Conservation (phyloP, 2,888 invertebrate genomes). For the Graphium colonna region DNA sequence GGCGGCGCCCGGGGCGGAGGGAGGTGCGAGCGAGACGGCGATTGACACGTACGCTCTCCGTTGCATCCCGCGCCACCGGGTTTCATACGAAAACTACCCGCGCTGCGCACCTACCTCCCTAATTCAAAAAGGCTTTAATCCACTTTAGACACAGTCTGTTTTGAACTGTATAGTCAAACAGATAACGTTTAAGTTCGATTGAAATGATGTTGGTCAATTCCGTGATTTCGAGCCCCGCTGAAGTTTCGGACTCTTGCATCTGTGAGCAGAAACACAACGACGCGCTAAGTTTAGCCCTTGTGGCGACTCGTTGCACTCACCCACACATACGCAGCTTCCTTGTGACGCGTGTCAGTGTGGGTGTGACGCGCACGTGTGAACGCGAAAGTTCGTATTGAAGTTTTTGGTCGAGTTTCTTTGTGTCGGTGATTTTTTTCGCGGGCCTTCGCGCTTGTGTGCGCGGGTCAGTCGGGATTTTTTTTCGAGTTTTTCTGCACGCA, state of each 20-base stretch:
- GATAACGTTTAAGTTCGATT: conserved; percentile 8
- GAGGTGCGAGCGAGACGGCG: conserved; percentile 54
- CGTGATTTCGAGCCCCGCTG: conserved; percentile 35
- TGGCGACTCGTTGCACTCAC: conserved; percentile 59
- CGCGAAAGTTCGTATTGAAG: conserved; percentile 74
- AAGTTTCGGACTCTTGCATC: conserved; percentile 72
- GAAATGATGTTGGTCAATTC: conserved; percentile 27
- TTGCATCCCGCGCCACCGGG: conserved; percentile 74
- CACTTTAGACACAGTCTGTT: background rate
- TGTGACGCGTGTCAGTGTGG: conserved; percentile 42
- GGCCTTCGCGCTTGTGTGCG: conserved; percentile 56
- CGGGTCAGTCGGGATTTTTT: conserved; percentile 75
- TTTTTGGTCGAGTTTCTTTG: conserved; percentile 78
- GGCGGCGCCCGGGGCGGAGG: conserved; percentile 63
- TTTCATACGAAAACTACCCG: conserved; percentile 78
- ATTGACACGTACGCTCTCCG: conserved; percentile 42
- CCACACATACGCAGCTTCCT: conserved; percentile 55
- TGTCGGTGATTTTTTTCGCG: conserved; percentile 79
- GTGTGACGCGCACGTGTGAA: conserved; percentile 43
- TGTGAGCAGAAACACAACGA: conserved; percentile 58
- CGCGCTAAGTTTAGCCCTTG: conserved; percentile 70
- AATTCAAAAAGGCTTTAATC: conserved; percentile 11
- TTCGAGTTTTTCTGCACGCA: conserved; percentile 61
- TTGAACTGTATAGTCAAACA: background rate
- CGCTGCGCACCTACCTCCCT: conserved; percentile 54